Evolutionary conservation across 2,888 invertebrate genomes (phyloP).

Genomic region (Netelia virgata): DNA sequence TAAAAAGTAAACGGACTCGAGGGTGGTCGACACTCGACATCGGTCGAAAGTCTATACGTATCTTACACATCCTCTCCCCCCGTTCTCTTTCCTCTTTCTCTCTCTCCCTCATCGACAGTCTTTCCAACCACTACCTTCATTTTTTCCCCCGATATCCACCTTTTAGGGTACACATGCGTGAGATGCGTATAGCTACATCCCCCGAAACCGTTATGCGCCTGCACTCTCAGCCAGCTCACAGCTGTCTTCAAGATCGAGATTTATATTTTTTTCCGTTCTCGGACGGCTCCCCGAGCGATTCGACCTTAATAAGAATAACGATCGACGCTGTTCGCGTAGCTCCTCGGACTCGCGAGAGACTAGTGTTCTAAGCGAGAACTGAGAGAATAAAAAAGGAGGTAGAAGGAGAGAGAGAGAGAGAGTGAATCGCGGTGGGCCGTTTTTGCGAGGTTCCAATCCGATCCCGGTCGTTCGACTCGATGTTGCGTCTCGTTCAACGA

Average conservation of each 20-base stretch:
- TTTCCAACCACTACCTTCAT: conserved; percentile 40
- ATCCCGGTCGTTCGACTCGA: conserved; percentile 56
- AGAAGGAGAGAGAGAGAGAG: conserved; percentile 43
- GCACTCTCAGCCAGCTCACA: conserved; percentile 24
- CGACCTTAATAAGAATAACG: conserved; percentile 64
- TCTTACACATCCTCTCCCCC: conserved; percentile 47
- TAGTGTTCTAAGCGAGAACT: conserved; percentile 61
- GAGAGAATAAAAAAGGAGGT: conserved; percentile 59
- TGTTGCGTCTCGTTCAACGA: conserved; percentile 61
- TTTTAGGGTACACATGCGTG: conserved; percentile 35
- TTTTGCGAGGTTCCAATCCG: conserved; percentile 51
- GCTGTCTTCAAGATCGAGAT: conserved; percentile 37
- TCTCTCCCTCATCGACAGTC: conserved; percentile 23
- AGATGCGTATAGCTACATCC: conserved; percentile 28
- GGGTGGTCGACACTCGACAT: conserved; percentile 82
- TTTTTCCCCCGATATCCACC: conserved; percentile 54
- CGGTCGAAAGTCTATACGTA: conserved; percentile 51
- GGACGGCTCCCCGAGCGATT: conserved; percentile 38
- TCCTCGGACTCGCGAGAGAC: conserved; percentile 35
- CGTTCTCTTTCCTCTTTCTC: conserved; percentile 1
- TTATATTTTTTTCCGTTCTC: conserved; percentile 47
- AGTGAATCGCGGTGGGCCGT: conserved; percentile 52
- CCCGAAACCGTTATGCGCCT: conserved; percentile 34
- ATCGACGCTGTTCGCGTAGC: conserved; percentile 44
- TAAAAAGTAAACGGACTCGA: conserved; percentile 80